Base-by-base conservation (phyloP, 2,888 invertebrate species). In the Drosophila rellima region DNA sequence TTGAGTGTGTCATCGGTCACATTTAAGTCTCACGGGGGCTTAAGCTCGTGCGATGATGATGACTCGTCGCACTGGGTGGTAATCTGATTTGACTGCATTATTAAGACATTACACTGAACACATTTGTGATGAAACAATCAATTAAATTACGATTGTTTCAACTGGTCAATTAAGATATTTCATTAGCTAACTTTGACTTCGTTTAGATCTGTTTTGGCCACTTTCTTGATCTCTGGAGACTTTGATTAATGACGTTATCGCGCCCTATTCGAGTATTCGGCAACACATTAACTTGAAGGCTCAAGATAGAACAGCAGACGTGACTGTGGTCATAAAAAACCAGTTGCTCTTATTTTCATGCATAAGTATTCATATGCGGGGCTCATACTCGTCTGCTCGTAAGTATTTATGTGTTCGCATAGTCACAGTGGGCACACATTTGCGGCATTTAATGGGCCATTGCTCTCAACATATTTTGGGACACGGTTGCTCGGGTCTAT, bases 401-500 rank as follows among this genome's bases (percentile, higher is more conserved):
- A 55, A 44, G 48, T 62, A 55, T 69, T 39, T 69, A 52, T 56
- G 31, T 51, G 50, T 57, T 40, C 57, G 8, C 52, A 62, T 72
- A 66, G 62, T 75, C 61, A 57, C 64, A 59, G 63, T 55, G 51
- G 42, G 61, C 62, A 40, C 62, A 72, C 73, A 59, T 75, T 73
- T 75, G 55, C 47, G 69, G 47, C 75, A 51, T 71, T 82, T 82
- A 76, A 85, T 82, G 83, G 82, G 69, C 68, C 76, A 76, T 88
- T 74, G 70, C 70, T 67, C 76, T 73, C 78, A 70, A 76, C 70
- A 74, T 70, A 52, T 44, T 59, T 56, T 61, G 44, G 18, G n/a
- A 45, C 55, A 48, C 29, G 51, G 17, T 64, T 63, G 23, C 31
- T 52, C 51, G 37, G 18, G 29, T 50, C 26, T 40, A 4, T 29